Base-by-base conservation (phyloP, 2,797 vertebrate genomes). In the Pipistrellus pygmaeus region DNA sequence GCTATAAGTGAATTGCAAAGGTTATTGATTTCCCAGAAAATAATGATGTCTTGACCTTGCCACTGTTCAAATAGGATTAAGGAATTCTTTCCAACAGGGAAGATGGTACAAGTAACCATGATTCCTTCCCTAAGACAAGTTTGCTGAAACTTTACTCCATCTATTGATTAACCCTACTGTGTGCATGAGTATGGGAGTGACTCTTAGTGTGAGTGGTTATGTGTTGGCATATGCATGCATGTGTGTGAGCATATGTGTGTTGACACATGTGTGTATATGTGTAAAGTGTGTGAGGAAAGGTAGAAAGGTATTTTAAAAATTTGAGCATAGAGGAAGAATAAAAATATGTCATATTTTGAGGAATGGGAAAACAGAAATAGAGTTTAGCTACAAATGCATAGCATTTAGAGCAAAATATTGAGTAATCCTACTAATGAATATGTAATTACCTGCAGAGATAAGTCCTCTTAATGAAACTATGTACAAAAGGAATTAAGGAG, bases 21-120 rank as follows among this genome's bases (percentile, higher is more conserved):
- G 53, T 92, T 86, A 85, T 89, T 72, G 93, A 85, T 95, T 95
- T 96, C 60, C 41, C 66, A 76, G 94, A 80, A 93, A 83, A 92
- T 83, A 51, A 62, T 88, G 75, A 91, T 84, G 48, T 93, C 84
- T 92, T 91, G 94, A 94, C 84, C 86, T 86, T 86, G 83, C 41
- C 77, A 15, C 69, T 38, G 62, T 91, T 95, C 84, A 88, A 57
- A 84, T 86, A 55, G 83, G 80, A 95, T 86, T 83, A 68, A 82
- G 41, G 51, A 71, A 64, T 77, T 89, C 91, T 91, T 91, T 93
- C 91, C 72, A 53, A 80, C n/a, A 68, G 72, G 53, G 69, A 53
- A 30, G 35, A 6, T 20, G 41, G 23, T 10, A 41, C 73, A n/a
- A 55, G 57, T 60, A 53, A 48, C 66, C 13, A 41, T 88, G 7